Evolutionary conservation across 2,888 invertebrate species (phyloP).

Genomic region (Mythimna albipuncta): DNA sequence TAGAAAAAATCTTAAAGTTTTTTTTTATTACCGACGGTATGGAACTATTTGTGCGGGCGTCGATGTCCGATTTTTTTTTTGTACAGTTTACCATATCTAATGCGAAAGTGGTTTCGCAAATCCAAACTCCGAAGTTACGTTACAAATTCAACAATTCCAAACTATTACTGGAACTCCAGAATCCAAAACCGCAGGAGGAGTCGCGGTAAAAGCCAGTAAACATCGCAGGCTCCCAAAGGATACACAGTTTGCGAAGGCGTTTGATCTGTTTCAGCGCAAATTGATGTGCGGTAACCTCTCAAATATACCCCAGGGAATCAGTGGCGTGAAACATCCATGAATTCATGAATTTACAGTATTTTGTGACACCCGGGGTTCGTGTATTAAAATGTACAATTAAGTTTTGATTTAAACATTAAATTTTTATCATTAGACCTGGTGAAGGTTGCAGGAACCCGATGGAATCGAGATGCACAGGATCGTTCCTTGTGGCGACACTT

Average conservation of each 20-base stretch:
- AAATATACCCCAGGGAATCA: background rate
- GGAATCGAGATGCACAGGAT: too few relatives aligned
- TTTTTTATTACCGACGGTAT: too few relatives aligned
- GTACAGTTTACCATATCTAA: background rate
- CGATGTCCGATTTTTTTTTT: too few relatives aligned
- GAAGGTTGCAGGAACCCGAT: too few relatives aligned
- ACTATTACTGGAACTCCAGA: slow-evolving; percentile 8
- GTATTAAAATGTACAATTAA: slow-evolving; percentile 13
- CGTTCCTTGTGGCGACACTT: too few relatives aligned
- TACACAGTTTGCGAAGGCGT: slow-evolving; percentile 19
- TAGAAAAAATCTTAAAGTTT: too few relatives aligned
- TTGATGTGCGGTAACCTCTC: slow-evolving; percentile 25
- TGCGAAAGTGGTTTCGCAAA: background rate
- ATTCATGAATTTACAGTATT: slow-evolving; percentile 16
- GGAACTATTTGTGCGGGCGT: too few relatives aligned
- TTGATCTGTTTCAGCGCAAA: slow-evolving; percentile 47
- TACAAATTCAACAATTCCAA: slow-evolving; percentile 16
- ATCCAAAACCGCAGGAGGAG: slow-evolving; percentile 3
- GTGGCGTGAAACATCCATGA: slow-evolving; percentile 8
- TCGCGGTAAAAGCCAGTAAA: slow-evolving; percentile 10
- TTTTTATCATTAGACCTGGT: slow-evolving; percentile 3
- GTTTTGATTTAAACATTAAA: slow-evolving; percentile 15
- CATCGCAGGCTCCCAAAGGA: slow-evolving; percentile 4
- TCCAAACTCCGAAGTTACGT: background rate
- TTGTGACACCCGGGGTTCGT: background rate